Conservation (phyloP, 2,797 vertebrate species). For the Cossypha caffra region DNA sequence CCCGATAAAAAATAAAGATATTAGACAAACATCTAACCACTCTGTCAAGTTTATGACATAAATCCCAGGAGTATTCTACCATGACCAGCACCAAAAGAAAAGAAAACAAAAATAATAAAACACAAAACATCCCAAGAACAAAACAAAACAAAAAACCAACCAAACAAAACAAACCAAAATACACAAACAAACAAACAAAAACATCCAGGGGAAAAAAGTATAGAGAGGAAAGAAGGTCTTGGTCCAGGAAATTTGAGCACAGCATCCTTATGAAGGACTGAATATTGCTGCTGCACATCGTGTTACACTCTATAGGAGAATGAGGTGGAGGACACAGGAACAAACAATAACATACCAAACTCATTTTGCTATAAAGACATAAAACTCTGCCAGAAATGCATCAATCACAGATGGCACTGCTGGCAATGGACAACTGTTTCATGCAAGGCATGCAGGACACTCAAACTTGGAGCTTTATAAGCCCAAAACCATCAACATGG, state of each 20-base stretch:
- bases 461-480: not conserved
- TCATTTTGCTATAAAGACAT: not conserved
- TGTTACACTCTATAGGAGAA: not conserved
- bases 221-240: not conserved
- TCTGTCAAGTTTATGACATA: not conserved
- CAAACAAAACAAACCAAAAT: not conserved
- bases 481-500: not conserved
- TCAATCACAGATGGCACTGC: not conserved
- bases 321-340: not conserved
- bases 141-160: not conserved
- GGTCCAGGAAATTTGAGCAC: not conserved
- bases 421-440: not conserved
- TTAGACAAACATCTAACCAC: not conserved
- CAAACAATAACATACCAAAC: not conserved
- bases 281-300: not conserved
- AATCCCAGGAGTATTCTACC: not conserved
- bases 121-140: accelerated
- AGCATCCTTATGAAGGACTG: not conserved
- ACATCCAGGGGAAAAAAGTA: accelerated
- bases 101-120: not conserved
- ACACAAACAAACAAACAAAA: not conserved
- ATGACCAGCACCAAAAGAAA: not conserved
- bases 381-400: not conserved
- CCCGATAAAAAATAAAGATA: not conserved
- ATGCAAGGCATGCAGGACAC: not conserved